A percentile compares a stretch with the other conserved stretches of the same genome.
Evolutionary conservation across 2,113 vertebrate species (phyloP).

Genomic region (Hippoglossus stenolepis): DNA sequence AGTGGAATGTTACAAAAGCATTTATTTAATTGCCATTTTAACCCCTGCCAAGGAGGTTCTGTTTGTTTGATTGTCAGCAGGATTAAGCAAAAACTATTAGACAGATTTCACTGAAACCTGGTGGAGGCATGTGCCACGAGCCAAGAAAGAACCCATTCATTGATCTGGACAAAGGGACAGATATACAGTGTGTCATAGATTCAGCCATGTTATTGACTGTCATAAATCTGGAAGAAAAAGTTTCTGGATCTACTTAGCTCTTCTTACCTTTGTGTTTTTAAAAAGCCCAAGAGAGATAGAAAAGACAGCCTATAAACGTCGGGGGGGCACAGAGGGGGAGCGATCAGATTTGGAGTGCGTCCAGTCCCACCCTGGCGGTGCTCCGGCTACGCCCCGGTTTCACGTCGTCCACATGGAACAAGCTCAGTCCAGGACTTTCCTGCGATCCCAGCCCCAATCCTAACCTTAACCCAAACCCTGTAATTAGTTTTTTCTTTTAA

Average conservation of each 20-base stretch:
- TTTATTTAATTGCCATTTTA: no score
- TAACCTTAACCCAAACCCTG: constrained; percentile 76
- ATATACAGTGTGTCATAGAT: no score
- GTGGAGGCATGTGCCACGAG: no score
- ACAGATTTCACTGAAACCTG: no score
- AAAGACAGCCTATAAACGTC: constrained; percentile 23
- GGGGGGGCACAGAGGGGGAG: constrained; percentile 39
- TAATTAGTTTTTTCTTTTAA: constrained; percentile 73
- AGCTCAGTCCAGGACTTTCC: constrained; percentile 69
- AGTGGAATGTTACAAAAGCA: no score
- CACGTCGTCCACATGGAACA: constrained; percentile 66
- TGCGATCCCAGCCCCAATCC: constrained; percentile 69
- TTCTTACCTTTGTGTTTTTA: not conserved
- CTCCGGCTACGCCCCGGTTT: constrained; percentile 58
- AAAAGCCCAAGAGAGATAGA: constrained; percentile 1
- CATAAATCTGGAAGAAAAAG: not conserved
- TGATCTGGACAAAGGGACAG: no score
- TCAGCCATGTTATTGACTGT: not conserved
- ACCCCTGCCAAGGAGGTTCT: no score
- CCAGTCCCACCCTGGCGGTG: constrained; percentile 51
- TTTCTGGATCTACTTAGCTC: no score
- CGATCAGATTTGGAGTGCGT: constrained; percentile 53
- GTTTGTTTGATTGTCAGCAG: no score
- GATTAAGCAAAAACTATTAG: no score
- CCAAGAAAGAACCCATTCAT: no score